These are phyloP conservation scores for Calosoma granatense DNA, from an alignment of 1,140 invertebrate species.

Conservation along the genomic window DNA sequence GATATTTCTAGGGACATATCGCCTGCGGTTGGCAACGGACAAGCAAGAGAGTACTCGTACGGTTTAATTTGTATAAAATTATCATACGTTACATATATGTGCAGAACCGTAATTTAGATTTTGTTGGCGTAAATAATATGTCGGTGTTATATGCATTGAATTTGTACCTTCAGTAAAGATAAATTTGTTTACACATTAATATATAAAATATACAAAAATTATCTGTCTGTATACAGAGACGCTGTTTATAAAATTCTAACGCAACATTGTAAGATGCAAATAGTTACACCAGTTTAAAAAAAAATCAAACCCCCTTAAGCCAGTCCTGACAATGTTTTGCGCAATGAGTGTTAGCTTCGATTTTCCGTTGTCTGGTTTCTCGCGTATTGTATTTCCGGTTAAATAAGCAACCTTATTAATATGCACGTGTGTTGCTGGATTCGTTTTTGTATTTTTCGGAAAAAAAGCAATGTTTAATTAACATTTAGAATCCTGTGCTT, in stretches of 20 bases:
- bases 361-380: background rate
- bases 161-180: too few species aligned
- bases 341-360: background rate
- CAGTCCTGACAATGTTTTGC: too few species aligned
- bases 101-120: background rate
- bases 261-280: too few species aligned
- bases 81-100: background rate
- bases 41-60: background rate
- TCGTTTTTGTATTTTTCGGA: background rate
- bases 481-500: background rate
- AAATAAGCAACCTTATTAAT: conserved; percentile 8
- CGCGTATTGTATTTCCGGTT: conserved; percentile 1
- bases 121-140: background rate
- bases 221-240: too few species aligned
- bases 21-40: background rate
- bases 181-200: too few species aligned
- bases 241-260: too few species aligned
- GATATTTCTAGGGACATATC: background rate
- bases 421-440: conserved; percentile 1
- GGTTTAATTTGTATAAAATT: conserved; percentile 8
- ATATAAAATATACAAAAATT: too few species aligned
- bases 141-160: too few species aligned
- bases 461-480: conserved; percentile 3
- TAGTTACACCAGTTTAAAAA: too few species aligned
- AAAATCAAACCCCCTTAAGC: too few species aligned